phyloP scores from a whole-genome alignment of 2,797 vertebrate species.

The Paratrypauchen microcephalus region DNA sequence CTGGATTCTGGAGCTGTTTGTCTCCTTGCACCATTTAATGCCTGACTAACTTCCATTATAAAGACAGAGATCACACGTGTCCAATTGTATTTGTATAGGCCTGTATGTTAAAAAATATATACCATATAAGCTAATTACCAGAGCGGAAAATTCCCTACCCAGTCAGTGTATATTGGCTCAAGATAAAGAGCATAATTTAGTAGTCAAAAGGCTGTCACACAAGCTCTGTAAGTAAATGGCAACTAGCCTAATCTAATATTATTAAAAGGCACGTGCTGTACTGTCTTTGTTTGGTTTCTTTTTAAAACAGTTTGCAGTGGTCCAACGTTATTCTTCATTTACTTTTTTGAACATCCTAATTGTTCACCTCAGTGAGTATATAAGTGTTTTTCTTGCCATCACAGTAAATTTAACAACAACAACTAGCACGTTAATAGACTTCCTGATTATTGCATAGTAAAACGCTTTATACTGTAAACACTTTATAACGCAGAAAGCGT shows the following conservation, averaged over 20 bases:
- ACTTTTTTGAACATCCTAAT: too few species aligned
- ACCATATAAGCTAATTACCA: conserved; percentile 2
- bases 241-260: background rate
- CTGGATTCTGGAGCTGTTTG: background rate
- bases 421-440: too few species aligned
- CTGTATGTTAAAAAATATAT: background rate
- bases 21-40: conserved; percentile 1
- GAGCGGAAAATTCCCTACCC: background rate
- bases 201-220: background rate
- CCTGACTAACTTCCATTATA: conserved; percentile 7
- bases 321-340: too few species aligned
- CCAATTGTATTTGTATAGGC: background rate
- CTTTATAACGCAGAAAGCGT: too few species aligned
- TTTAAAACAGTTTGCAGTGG: background rate
- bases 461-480: too few species aligned
- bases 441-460: too few species aligned
- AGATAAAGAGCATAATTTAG: background rate
- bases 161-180: background rate
- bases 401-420: too few species aligned
- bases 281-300: background rate
- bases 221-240: background rate
- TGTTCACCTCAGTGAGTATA: too few species aligned
- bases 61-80: background rate
- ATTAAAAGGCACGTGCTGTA: background rate
- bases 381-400: too few species aligned